phyloP scores from a whole-genome alignment of 2,113 vertebrate species.

The Phyllopteryx taeniolatus region DNA sequence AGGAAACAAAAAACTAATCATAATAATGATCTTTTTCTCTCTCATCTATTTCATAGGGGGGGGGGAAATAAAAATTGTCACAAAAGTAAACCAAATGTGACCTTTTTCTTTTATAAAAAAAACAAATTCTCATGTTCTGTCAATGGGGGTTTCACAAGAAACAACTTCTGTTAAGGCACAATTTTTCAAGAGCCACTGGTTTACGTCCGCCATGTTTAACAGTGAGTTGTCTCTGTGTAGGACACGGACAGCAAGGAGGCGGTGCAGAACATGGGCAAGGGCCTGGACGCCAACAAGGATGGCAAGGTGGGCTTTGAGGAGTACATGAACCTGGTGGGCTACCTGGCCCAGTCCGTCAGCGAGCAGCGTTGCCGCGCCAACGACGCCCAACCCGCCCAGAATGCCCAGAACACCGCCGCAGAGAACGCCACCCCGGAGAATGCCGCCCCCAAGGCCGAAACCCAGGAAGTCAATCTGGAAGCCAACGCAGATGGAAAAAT shows the following conservation, averaged over 20 bases:
- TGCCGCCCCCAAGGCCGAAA: slow-evolving; percentile 25
- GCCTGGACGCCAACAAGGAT: slow-evolving; percentile 67
- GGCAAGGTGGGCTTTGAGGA: slow-evolving; percentile 74
- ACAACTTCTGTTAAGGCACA: no score
- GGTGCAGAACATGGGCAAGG: slow-evolving; percentile 64
- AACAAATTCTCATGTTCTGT: no score
- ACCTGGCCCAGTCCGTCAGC: slow-evolving; percentile 64
- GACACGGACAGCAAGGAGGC: slow-evolving; percentile 68
- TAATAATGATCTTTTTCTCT: slow-evolving; percentile 2
- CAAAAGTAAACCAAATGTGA: no score
- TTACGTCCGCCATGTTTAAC: not conserved
- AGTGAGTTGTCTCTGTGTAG: slow-evolving; percentile 34
- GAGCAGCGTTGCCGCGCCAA: slow-evolving; percentile 42
- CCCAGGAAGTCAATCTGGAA: slow-evolving; percentile 25
- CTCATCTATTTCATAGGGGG: slow-evolving; percentile 4
- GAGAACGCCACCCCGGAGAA: slow-evolving; percentile 11
- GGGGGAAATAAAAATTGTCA: no score
- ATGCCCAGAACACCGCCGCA: slow-evolving; percentile 31
- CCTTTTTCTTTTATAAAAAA: no score
- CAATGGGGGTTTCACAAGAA: no score
- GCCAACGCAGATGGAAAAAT: slow-evolving; percentile 21
- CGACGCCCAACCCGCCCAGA: slow-evolving; percentile 39
- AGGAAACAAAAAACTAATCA: slow-evolving; percentile 36
- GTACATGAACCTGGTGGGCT: slow-evolving; percentile 75
- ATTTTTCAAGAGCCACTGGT: no score